Evolutionary conservation across 2,113 vertebrate species (phyloP).

Genomic region (Pleuronectes platessa): DNA sequence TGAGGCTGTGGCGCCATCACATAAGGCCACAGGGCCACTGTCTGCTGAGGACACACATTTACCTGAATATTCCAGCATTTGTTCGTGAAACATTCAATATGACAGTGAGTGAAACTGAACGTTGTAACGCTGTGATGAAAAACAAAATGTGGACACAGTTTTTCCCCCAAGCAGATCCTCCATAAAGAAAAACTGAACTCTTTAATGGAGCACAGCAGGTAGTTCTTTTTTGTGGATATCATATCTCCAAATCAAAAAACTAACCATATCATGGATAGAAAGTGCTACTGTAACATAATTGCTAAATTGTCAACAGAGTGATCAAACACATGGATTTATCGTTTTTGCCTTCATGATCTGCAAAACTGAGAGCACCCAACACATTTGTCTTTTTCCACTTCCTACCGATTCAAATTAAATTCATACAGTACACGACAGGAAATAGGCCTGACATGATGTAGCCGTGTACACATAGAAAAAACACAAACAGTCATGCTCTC

Average conservation of each 20-base stretch:
- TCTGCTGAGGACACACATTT: not conserved
- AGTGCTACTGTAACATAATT: constrained; percentile 61
- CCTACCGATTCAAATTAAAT: constrained; percentile 49
- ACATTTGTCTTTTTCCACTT: not conserved
- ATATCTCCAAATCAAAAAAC: constrained; percentile 49
- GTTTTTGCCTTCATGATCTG: constrained; percentile 19
- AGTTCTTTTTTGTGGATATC: constrained; percentile 19
- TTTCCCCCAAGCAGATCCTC: constrained; percentile 1
- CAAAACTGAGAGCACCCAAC: constrained; percentile 26
- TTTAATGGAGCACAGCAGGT: constrained; percentile 64
- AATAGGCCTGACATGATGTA: constrained; percentile 11
- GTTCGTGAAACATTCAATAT: not conserved
- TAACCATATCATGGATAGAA: constrained; percentile 39
- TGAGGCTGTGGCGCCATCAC: too few species aligned
- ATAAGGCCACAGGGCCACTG: too few species aligned
- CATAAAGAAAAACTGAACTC: constrained; percentile 57
- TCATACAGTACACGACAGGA: constrained; percentile 51
- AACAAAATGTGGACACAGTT: not conserved
- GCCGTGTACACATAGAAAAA: constrained; percentile 22
- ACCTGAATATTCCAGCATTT: not conserved
- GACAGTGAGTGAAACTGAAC: not conserved
- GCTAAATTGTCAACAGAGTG: constrained; percentile 31
- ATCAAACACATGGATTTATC: not conserved
- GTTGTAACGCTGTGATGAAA: not conserved
- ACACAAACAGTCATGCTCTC: constrained; percentile 5